These are phyloP conservation scores for Synergus umbraculus DNA, from an alignment of 2,888 invertebrate genomes.

Conservation along the genomic window DNA sequence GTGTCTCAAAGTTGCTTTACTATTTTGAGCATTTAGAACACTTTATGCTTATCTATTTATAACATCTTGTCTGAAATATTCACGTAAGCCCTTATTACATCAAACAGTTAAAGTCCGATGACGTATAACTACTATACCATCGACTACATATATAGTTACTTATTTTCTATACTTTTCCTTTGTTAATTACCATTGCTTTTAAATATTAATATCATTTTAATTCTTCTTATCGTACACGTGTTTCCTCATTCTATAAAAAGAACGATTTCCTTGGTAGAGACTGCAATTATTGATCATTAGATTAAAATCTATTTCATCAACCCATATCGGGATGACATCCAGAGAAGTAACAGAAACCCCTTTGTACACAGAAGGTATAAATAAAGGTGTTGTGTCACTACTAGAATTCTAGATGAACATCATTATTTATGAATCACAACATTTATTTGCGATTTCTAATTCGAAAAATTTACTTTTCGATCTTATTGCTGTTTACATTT, in stretches of 20 bases:
- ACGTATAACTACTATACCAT: not conserved
- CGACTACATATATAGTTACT: not conserved
- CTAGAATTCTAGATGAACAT: conserved; percentile 1
- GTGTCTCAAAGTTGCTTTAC: conserved; percentile 27
- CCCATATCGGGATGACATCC: not conserved
- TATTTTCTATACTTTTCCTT: not conserved
- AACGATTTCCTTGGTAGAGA: not conserved
- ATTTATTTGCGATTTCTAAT: not conserved
- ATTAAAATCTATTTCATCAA: not conserved
- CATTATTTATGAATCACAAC: not conserved
- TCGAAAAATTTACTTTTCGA: not conserved
- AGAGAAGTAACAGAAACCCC: not conserved
- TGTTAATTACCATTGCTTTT: not conserved
- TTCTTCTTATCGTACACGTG: not conserved
- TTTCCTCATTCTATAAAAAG: not conserved
- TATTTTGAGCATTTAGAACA: conserved; percentile 34
- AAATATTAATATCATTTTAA: not conserved
- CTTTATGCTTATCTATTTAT: conserved; percentile 23
- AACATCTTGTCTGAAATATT: conserved; percentile 15
- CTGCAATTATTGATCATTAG: conserved; percentile 15
- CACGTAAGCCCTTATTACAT: conserved; percentile 19
- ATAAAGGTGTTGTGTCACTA: not conserved
- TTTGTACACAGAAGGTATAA: not conserved
- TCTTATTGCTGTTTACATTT: not conserved
- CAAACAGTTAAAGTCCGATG: conserved; percentile 5